phyloP scores from a whole-genome alignment of 1,140 invertebrate species.

The Drosophila saltans region DNA sequence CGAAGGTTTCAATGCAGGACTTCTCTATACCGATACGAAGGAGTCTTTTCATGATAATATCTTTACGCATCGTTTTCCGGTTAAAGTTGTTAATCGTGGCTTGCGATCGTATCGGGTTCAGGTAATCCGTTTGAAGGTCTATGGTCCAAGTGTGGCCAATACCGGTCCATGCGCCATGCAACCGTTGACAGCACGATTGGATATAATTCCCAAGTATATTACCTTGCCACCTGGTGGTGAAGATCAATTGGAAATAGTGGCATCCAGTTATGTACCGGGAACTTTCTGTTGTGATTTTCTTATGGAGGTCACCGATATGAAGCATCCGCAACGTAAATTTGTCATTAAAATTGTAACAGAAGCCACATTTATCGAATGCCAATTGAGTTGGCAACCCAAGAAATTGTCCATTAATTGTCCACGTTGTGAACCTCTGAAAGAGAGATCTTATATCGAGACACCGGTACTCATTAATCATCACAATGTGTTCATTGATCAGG shows the following conservation, averaged over 20 bases:
- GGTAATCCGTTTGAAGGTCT: constrained; percentile 50
- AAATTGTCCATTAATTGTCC: constrained; percentile 51
- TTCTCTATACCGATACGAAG: constrained; percentile 55
- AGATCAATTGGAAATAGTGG: constrained; percentile 38
- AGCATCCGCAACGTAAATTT: constrained; percentile 56
- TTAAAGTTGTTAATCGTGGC: constrained; percentile 58
- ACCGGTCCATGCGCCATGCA: constrained; percentile 29
- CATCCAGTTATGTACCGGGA: constrained; percentile 52
- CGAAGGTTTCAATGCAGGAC: constrained; percentile 56
- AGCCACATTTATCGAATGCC: constrained; percentile 48
- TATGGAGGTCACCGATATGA: constrained; percentile 55
- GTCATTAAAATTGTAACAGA: constrained; percentile 39
- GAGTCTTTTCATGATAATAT: constrained; percentile 42
- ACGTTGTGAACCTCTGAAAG: constrained; percentile 48
- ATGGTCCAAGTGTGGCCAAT: neutral
- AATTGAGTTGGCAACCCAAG: constrained; percentile 57
- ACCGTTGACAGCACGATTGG: constrained; percentile 52
- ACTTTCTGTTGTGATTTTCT: constrained; percentile 54
- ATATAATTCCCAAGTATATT: constrained; percentile 59
- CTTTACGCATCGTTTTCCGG: constrained; percentile 38
- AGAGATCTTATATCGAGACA: constrained; percentile 44
- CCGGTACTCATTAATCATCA: constrained; percentile 39
- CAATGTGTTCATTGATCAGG: constrained; percentile 18
- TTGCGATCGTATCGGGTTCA: constrained; percentile 51
- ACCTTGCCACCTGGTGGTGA: constrained; percentile 29